A percentile compares a stretch with the other conserved stretches of the same genome.
phyloP scores from a whole-genome alignment of 2,888 invertebrate species.

The Tethea ocularis region DNA sequence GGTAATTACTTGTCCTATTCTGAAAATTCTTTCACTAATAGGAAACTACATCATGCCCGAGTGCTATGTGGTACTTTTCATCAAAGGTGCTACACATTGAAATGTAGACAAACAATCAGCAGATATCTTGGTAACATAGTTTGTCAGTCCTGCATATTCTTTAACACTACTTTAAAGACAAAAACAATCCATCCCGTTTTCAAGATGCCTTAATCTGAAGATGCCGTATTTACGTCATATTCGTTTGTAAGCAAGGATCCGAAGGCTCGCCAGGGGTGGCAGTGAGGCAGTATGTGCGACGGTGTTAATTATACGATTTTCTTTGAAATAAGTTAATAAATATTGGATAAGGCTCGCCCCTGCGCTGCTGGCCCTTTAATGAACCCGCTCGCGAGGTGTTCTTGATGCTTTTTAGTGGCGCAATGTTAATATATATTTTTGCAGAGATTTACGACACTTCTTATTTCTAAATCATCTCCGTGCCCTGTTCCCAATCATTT shows the following conservation, averaged over 20 bases:
- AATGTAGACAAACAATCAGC: too few species aligned
- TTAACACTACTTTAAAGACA: neutral
- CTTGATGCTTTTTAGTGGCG: slow-evolving; percentile 27
- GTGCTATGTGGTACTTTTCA: too few species aligned
- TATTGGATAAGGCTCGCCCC: slow-evolving; percentile 80
- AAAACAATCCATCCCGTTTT: neutral
- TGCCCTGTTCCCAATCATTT: too few species aligned
- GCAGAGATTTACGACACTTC: too few species aligned
- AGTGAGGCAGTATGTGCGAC: slow-evolving; percentile 35
- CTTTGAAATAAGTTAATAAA: slow-evolving; percentile 84
- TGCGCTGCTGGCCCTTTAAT: slow-evolving; percentile 60
- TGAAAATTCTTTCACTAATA: too few species aligned
- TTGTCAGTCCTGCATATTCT: neutral
- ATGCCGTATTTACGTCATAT: slow-evolving; percentile 13
- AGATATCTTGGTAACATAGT: neutral
- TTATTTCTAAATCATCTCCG: too few species aligned
- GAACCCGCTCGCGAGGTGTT: slow-evolving; percentile 48
- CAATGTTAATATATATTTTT: neutral
- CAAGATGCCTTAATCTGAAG: neutral
- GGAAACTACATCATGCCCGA: too few species aligned
- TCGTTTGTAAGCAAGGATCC: slow-evolving; percentile 31
- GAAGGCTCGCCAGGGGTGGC: slow-evolving; percentile 51
- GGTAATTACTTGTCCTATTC: too few species aligned
- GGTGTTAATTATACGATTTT: slow-evolving; percentile 83
- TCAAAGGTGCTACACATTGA: too few species aligned